A percentile compares a stretch with the other conserved stretches of the same genome.
Conservation (phyloP, 2,113 vertebrate species). For the Nycticebus coucang region DNA sequence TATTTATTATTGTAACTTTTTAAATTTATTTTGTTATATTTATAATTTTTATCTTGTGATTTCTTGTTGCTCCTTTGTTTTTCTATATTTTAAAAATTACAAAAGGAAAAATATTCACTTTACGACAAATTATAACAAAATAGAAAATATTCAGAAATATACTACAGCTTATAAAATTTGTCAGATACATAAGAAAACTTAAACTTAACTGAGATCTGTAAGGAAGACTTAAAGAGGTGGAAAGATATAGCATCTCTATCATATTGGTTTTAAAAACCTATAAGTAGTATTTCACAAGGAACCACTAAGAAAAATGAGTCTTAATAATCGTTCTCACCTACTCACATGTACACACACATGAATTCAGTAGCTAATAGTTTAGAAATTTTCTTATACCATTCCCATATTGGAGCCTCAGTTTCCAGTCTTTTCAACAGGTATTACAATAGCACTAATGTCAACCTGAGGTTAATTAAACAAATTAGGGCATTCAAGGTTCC, state of each 20-base stretch:
- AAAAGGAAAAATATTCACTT: not conserved
- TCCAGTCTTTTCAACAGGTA: not conserved
- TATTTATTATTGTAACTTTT: not conserved
- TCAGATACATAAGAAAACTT: not conserved
- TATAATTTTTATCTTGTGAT: not conserved
- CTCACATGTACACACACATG: accelerated
- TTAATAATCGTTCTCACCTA: not conserved
- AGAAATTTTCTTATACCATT: accelerated
- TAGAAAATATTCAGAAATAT: not conserved
- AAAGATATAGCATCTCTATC: accelerated
- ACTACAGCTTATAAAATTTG: not conserved
- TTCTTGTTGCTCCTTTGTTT: not conserved
- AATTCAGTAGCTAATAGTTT: accelerated
- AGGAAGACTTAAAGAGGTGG: not conserved
- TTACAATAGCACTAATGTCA: accelerated
- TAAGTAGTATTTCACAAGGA: not conserved
- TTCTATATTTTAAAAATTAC: not conserved
- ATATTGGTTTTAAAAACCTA: not conserved
- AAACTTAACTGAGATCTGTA: not conserved
- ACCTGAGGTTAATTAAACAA: accelerated
- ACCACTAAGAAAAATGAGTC: not conserved
- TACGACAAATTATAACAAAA: not conserved
- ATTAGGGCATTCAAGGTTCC: accelerated
- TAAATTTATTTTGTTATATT: not conserved
- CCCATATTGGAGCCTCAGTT: accelerated